These are phyloP conservation scores for Onychorhynchus coronatus DNA, from an alignment of 2,113 vertebrate species.

Conservation along the genomic window DNA sequence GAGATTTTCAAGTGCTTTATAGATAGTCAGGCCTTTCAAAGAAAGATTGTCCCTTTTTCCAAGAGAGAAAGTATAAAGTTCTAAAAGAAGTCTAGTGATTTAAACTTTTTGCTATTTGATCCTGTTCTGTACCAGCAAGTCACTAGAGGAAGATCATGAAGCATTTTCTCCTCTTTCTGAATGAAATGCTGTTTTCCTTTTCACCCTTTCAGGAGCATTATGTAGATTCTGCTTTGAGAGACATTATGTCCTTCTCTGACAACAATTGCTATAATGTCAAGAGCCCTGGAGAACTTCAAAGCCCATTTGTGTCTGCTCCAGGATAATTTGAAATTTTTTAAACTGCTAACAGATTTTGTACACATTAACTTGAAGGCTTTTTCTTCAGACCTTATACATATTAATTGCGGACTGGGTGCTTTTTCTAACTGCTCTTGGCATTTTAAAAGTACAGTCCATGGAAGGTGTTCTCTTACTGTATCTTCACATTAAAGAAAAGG, in stretches of 20 bases:
- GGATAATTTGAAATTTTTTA: not conserved
- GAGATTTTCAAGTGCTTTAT: not conserved
- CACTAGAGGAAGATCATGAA: not conserved
- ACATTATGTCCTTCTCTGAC: not conserved
- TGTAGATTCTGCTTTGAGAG: not conserved
- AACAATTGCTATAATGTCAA: slow-evolving; percentile 2
- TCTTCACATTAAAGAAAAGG: not conserved
- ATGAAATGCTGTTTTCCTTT: not conserved
- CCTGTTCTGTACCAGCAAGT: not conserved
- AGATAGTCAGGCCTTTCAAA: not conserved
- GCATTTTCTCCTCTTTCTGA: not conserved
- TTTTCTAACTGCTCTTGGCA: not conserved
- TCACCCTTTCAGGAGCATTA: not conserved
- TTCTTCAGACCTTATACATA: not conserved
- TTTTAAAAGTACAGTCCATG: not conserved
- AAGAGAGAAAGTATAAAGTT: not conserved
- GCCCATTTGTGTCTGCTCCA: not conserved
- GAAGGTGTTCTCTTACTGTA: not conserved
- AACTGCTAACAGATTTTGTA: not conserved
- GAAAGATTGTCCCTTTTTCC: not conserved
- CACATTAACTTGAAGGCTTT: not conserved
- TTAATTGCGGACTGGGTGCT: not conserved
- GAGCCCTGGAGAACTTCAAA: not conserved
- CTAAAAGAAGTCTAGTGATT: not conserved
- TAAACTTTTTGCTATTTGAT: not conserved